Percentiles rank a stretch among this genome's conserved stretches.
These are phyloP conservation scores for Mizuhopecten yessoensis DNA, from an alignment of 1,140 invertebrate genomes.

Conservation along the genomic window DNA sequence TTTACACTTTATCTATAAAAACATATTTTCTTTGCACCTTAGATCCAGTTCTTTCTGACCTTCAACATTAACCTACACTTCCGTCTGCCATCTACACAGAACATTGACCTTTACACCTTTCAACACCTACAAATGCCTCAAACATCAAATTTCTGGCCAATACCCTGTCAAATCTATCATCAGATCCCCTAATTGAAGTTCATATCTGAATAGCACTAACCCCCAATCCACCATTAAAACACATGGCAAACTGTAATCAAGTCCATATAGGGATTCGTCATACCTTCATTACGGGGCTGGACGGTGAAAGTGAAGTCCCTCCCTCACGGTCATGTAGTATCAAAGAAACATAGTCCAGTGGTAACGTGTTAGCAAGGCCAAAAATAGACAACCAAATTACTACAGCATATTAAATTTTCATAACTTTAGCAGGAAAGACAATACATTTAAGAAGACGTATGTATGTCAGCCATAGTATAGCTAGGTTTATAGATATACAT, in stretches of 20 bases:
- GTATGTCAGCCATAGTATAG: neutral
- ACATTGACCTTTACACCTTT: neutral
- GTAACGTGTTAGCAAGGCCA: neutral
- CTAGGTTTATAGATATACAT: neutral
- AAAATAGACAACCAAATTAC: constrained; percentile 19
- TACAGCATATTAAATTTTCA: constrained; percentile 29
- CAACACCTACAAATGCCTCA: neutral
- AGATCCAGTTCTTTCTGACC: no score
- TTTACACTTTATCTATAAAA: no score
- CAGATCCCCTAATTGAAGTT: neutral
- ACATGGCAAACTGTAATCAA: constrained; percentile 6
- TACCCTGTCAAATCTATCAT: constrained; percentile 32
- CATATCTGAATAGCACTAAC: neutral
- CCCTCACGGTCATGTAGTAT: neutral
- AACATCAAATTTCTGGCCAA: constrained; percentile 16
- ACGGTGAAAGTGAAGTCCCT: neutral
- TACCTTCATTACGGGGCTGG: neutral
- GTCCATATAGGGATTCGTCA: neutral
- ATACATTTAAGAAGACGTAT: neutral
- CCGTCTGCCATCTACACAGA: no score
- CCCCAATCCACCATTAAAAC: constrained; percentile 31
- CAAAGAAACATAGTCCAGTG: neutral
- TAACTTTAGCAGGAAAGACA: neutral
- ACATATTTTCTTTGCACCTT: no score
- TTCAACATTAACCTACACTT: neutral